phyloP scores from a whole-genome alignment of 2,797 vertebrate genomes.

The Setipinna tenuifilis region DNA sequence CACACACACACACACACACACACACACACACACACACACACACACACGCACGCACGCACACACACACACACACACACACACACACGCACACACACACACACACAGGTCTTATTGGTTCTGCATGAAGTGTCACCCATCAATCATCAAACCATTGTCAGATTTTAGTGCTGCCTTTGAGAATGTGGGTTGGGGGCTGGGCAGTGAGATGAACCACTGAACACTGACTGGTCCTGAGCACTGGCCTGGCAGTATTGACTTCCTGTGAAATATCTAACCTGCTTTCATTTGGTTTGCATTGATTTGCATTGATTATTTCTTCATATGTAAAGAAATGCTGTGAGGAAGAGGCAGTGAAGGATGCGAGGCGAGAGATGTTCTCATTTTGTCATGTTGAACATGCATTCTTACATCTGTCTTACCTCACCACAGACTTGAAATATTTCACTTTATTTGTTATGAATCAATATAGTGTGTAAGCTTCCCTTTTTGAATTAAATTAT shows the following conservation, averaged over 20 bases:
- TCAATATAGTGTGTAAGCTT: not conserved
- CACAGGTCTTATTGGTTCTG: not conserved
- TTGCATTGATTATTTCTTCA: not conserved
- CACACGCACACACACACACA: not conserved
- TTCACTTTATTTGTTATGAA: not conserved
- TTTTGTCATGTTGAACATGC: not conserved
- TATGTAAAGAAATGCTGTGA: not conserved
- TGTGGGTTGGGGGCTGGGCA: not conserved
- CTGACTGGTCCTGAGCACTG: not conserved
- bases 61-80: not conserved
- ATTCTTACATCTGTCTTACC: not conserved
- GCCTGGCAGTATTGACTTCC: not conserved
- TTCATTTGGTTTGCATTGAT: not conserved
- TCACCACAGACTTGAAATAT: no score
- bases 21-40: not conserved
- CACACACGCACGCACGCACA: not conserved
- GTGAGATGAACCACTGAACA: not conserved
- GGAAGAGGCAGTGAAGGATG: not conserved
- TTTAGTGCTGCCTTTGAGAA: not conserved
- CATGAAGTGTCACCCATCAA: conserved; percentile 10
- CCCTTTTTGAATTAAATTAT: no score
- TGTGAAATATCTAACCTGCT: not conserved
- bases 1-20: not conserved
- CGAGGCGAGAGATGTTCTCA: not conserved
- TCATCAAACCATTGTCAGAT: not conserved